phyloP scores from a whole-genome alignment of 2,888 invertebrate species.

The Eulithis prunata region DNA sequence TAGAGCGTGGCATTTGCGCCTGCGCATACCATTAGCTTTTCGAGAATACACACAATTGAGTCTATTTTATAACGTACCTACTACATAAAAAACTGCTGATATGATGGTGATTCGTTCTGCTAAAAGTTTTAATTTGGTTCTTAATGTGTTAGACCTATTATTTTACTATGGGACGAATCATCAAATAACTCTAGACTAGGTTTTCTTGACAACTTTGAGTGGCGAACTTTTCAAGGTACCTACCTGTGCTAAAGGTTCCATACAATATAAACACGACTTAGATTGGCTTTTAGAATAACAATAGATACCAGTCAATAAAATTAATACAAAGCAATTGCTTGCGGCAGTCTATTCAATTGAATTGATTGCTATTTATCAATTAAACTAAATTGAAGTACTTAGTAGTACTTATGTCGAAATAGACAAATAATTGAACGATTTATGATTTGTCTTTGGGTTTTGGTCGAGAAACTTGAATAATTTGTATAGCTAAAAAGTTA shows the following conservation, averaged over 20 bases:
- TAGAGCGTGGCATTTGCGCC: conserved; percentile 75
- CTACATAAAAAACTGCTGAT: too few species aligned
- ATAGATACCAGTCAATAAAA: conserved; percentile 20
- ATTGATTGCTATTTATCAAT: conserved; percentile 25
- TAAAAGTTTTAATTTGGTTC: too few species aligned
- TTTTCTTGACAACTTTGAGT: too few species aligned
- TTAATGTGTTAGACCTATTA: too few species aligned
- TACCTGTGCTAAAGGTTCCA: not conserved
- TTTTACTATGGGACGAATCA: too few species aligned
- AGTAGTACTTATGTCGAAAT: conserved; percentile 25
- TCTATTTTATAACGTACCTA: conserved; percentile 9
- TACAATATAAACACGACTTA: conserved; percentile 15
- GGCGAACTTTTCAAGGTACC: not conserved
- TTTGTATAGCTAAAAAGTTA: not conserved
- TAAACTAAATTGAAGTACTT: conserved; percentile 19
- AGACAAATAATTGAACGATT: conserved; percentile 4
- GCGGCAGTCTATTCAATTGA: conserved; percentile 24
- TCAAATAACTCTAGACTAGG: too few species aligned
- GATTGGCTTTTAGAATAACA: conserved; percentile 22
- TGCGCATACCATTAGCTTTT: conserved; percentile 64
- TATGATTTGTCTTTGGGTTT: conserved; percentile 14
- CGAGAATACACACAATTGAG: conserved; percentile 42
- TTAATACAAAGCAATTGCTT: conserved; percentile 22
- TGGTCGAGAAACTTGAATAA: not conserved
- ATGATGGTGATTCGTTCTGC: too few species aligned